Evolutionary conservation across 2,797 vertebrate species (phyloP).

Genomic region (Discoglossus pictus): DNA sequence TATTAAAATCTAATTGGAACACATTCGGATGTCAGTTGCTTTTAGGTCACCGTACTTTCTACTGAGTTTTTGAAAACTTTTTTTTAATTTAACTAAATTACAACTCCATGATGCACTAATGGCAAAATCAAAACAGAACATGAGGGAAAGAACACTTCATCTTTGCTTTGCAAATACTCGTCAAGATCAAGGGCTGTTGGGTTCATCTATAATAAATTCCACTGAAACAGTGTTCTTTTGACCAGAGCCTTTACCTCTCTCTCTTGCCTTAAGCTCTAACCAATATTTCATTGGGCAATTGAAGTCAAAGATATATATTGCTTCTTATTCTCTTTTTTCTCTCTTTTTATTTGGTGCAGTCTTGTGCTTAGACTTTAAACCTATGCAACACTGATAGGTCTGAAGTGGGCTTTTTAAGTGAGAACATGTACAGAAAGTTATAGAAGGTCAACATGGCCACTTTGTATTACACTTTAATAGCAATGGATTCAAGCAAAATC

Average conservation of each 20-base stretch:
- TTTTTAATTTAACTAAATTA: constrained; percentile 28
- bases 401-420: constrained; percentile 6
- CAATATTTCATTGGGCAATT: constrained; percentile 66
- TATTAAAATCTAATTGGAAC: too few species aligned
- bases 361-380: constrained; percentile 42
- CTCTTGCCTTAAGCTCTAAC: constrained; percentile 60
- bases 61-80: constrained; percentile 29
- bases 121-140: constrained; percentile 49
- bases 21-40: too few species aligned
- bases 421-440: neutral
- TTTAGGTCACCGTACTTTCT: constrained; percentile 5
- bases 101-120: constrained; percentile 40
- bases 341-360: constrained; percentile 37
- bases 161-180: constrained; percentile 55
- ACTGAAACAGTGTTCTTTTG: constrained; percentile 54
- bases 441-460: neutral
- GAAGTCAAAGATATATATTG: constrained; percentile 49
- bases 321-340: constrained; percentile 52
- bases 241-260: constrained; percentile 55
- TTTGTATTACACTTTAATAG: too few species aligned
- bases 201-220: constrained; percentile 63
- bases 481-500: too few species aligned
- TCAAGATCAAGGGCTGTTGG: constrained; percentile 63
- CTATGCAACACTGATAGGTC: constrained; percentile 33
- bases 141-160: constrained; percentile 55